Conservation (phyloP, 2,888 invertebrate genomes). For the Harmothoe impar region DNA sequence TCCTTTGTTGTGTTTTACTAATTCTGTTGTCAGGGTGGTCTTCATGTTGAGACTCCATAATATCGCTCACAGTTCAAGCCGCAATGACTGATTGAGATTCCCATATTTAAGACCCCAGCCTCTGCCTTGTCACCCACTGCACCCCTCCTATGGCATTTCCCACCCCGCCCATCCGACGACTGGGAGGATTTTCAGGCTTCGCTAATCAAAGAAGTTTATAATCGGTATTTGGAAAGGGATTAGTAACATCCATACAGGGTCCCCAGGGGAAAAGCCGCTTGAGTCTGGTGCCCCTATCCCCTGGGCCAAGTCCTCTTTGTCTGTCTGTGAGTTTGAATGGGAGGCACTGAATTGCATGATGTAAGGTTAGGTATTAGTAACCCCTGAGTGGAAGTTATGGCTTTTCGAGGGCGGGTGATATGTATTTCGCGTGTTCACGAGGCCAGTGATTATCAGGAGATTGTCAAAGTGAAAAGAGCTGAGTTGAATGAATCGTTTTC, state of each 20-base stretch:
- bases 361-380: conserved; percentile 60
- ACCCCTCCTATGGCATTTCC: no score
- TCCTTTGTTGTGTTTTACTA: no score
- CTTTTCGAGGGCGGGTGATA: conserved; percentile 50
- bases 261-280: conserved; percentile 23
- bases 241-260: conserved; percentile 50
- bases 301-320: neutral
- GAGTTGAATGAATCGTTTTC: conserved; percentile 25
- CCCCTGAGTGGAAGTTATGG: conserved; percentile 47
- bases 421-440: conserved; percentile 26
- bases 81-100: neutral
- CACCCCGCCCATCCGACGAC: conserved; percentile 25
- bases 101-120: neutral
- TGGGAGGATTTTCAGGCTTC: conserved; percentile 37
- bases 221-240: conserved; percentile 46
- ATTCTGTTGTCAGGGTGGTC: no score
- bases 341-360: conserved; percentile 55
- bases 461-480: conserved; percentile 19
- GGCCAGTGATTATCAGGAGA: conserved; percentile 22
- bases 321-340: conserved; percentile 25
- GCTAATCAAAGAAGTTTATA: conserved; percentile 62
- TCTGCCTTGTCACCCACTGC: neutral
- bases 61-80: conserved; percentile 15
- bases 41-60: neutral
- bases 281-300: neutral